Evolutionary conservation across 2,113 vertebrate species (phyloP), one percentile per base, ranked within the genome.

Genomic region (Hydropotes inermis): DNA sequence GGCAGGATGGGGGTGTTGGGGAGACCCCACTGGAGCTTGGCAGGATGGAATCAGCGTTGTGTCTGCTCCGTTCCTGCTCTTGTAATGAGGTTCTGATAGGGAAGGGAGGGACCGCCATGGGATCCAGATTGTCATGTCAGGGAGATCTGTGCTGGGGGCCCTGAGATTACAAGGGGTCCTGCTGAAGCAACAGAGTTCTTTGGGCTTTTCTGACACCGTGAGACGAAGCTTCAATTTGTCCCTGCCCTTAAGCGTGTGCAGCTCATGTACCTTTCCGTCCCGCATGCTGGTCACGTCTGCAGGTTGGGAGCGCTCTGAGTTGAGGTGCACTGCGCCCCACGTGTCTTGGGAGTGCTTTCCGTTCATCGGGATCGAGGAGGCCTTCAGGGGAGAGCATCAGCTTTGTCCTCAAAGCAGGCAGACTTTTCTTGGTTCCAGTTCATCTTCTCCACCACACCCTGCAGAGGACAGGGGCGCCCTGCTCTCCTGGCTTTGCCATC

Each of bases 401-500:
- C 67, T 54, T 79, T 47, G 19, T 78, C 67, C 50, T 30, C 14
- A 82, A 89, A 74, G 21, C n/a, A 13, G 47, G 86, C 30, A 17
- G 67, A 13, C 27, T 21, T 23, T 19, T n/a, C 30, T 67, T 30
- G 33, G 50, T 54, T 83, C 79, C 36, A 91, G n/a, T 43, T n/a
- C 50, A 2, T 47, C 64, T 64, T 92, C 87, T 45, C 57, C 10
- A 23, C 57, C 12, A 6, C 2, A 7, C 61, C 45, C 57, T 33
- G 7, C 3, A 85, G 47, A 54, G 64, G 58, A 87, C 61, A 55
- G 60, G 14, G 43, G 55, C 27, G n/a, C 33, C 54, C 70, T 82
- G 30, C 55, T 87, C 58, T 54, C 64, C n/a, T 43, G 15, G 17
- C 58, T 52, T 39, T 1, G 0, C 39, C 2, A 0, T 28, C 39